Evolutionary conservation across 1,140 invertebrate species (phyloP), one percentile per base, ranked within the genome.

Genomic region (Seison nebaliae): DNA sequence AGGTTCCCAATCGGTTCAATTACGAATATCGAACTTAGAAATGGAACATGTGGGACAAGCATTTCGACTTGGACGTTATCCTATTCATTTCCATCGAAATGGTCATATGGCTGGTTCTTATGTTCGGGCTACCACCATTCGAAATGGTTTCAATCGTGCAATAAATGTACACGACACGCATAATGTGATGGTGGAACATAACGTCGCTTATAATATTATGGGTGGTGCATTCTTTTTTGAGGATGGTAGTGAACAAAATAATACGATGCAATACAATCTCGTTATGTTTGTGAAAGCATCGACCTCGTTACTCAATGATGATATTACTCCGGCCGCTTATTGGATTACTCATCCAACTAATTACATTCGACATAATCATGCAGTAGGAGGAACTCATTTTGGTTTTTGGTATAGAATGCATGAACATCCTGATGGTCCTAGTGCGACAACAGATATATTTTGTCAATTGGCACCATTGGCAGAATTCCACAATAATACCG

Each of bases 211-310:
- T 26, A 42, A 51, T 32, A 42, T 50, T 4, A 46, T 49, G 48
- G 56, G 56, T 6, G 56, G 56, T 2, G 51, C 56, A 1, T 44
- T 55, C 28, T 59, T 57, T 43, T 35, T 56, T 23, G 54, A 59
- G 42, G 56, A 59, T 41, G 52, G 56, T 11, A 47, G 57, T 19
- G 54, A 59, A 46, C 48, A 47, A 4, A 48, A 47, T 11, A 56
- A 55, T 38, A 47, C 29, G 2, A 48, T 53, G 40, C 38, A 47
- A 34, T 51, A 51, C 40, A 59, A 59, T 40, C 42, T 59, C 15
- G 50, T 40, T 1, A 34, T 56, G 1, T 54, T 51, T 46, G 54
- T 56, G 0, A 44, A 17, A 22, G 39, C 48, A 5, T 55, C 53
- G 42, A 46, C 56, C 5, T 50, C 48, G 44, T 44, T 59, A 9